Evolutionary conservation across 2,113 vertebrate genomes (phyloP), one percentile per base, ranked within the genome.

Genomic region (Cyanocitta stelleri): DNA sequence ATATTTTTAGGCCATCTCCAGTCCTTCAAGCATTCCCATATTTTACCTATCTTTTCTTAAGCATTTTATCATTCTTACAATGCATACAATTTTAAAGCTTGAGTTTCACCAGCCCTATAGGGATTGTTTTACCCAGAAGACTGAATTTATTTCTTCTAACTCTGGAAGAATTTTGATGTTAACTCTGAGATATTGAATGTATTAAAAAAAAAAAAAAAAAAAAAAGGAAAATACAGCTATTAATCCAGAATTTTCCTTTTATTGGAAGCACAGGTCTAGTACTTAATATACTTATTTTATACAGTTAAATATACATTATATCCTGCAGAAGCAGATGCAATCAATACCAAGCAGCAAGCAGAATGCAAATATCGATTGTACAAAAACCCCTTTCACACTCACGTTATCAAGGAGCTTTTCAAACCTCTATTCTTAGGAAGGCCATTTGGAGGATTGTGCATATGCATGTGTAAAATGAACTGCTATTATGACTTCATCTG

Each of bases 301-400:
- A 49, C 37, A 64, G 21, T 88, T 79, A 75, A 64, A 51, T 62
- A 79, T 75, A 41, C 44, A 56, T 75, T 92, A 90, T 81, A n/a
- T 66, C 79, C 66, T 71, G 44, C 63, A 79, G 67, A 95, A 90
- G 41, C 48, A 93, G 75, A 90, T 67, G 51, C 52, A 90, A 73
- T 93, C 68, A 92, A 73, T 55, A 92, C 49, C 76, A 71, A 81
- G 66, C 51, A 94, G 87, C 71, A 86, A 93, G 84, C 59, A 79
- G 37, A 77, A 92, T 72, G 69, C 59, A 81, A 58, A 69, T 90
- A 96, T 86, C 55, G 83, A 93, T 89, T 87, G 64, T 27, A 78
- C 22, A 66, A 89, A 95, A 67, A 33, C 72, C 11, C 76, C 32
- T 87, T 95, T 71, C 75, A 85, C 44, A 82, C 20, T 85, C 54